Base-by-base conservation (phyloP, 2,888 invertebrate genomes). In the Charanyca ferruginea region DNA sequence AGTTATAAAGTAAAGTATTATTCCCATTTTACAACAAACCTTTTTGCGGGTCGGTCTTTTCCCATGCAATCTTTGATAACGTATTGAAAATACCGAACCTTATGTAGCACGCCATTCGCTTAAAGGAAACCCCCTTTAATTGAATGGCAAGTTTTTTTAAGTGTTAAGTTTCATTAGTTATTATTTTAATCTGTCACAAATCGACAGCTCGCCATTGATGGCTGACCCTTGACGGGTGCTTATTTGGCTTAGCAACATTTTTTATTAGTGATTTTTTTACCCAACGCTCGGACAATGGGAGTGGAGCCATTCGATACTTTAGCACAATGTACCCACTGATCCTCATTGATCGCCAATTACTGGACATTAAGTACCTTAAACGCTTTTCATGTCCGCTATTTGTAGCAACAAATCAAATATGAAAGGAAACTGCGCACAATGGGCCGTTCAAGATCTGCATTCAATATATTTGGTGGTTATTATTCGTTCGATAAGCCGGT, bases 291-390 rank as follows among this genome's bases (percentile, higher is more conserved):
- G 92, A 94, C 95, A 94, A 94, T 90, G 81, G 89, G 80, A 71
- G 69, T 67, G 54, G 77, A 82, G 87, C 89, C 84, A 90, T 91
- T 91, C 92, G 91, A 91, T 93, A 90, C 88, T 91, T 89, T 89
- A 88, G 86, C 89, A 95, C 95, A 95, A 95, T 95, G 94, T 93
- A 83, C 95, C 95, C 95, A 95, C 93, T 94, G 95, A 95, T 95
- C 95, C 95, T 94, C 93, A 95, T 95, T 95, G 94, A 95, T 94
- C 94, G 94, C 94, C 95, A 95, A 95, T 95, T 95, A 95, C 95
- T 91, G 95, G 95, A 95, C 95, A 95, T 95, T 94, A 95, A 95
- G 95, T 95, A 95, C 94, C 94, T 94, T 87, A 91, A 94, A 92
- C 91, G 94, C 94, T 90, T 94, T 94, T 94, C 91, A 94, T 90